Percentiles rank a stretch among this genome's conserved stretches.
phyloP scores from a whole-genome alignment of 2,888 invertebrate species.

The Drosophila imparisetae region DNA sequence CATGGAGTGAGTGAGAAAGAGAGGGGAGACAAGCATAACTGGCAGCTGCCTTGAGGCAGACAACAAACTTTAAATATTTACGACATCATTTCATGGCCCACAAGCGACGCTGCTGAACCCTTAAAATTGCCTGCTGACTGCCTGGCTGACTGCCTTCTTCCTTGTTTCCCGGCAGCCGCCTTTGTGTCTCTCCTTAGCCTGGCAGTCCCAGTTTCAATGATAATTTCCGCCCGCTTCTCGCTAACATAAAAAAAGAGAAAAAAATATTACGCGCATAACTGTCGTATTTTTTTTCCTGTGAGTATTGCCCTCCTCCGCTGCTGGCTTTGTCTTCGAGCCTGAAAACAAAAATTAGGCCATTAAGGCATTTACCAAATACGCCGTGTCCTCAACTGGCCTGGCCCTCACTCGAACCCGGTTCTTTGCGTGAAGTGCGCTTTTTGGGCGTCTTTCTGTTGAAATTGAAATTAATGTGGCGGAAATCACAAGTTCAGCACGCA shows the following conservation, averaged over 20 bases:
- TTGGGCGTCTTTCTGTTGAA: constrained; percentile 67
- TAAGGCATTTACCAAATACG: constrained; percentile 81
- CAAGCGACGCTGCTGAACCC: constrained; percentile 66
- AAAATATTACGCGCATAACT: constrained; percentile 80
- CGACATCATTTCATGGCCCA: constrained; percentile 79
- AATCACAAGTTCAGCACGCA: constrained; percentile 82
- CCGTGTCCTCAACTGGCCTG: constrained; percentile 74
- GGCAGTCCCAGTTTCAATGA: constrained; percentile 59
- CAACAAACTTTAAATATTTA: constrained; percentile 81
- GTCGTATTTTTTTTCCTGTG: constrained; percentile 65
- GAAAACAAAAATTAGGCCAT: constrained; percentile 82
- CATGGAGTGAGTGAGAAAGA: background rate
- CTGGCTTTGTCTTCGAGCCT: constrained; percentile 24
- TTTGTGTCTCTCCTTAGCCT: background rate
- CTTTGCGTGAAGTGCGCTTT: constrained; percentile 36
- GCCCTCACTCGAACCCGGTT: constrained; percentile 39
- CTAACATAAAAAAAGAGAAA: constrained; percentile 13
- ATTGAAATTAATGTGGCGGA: constrained; percentile 83
- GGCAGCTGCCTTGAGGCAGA: constrained; percentile 50
- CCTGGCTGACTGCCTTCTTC: constrained; percentile 21
- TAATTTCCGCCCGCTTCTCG: constrained; percentile 58
- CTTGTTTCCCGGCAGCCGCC: constrained; percentile 9
- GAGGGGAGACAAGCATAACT: background rate
- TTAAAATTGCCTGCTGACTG: constrained; percentile 53
- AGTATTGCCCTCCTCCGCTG: constrained; percentile 8